These are phyloP conservation scores for Sebastes steindachneri DNA, from an alignment of 2,797 vertebrate species.

Conservation along the genomic window DNA sequence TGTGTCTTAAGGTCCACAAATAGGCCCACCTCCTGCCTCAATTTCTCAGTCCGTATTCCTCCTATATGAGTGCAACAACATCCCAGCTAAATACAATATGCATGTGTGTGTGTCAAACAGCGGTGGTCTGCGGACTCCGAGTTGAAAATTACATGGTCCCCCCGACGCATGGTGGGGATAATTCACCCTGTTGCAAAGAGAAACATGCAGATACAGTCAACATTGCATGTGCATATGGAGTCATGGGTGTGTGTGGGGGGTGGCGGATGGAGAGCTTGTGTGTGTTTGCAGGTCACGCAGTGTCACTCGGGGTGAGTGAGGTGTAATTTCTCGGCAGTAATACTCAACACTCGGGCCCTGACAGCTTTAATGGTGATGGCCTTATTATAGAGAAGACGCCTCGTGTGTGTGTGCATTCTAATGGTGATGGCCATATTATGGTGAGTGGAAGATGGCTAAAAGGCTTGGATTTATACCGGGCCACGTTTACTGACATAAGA, in stretches of 20 bases:
- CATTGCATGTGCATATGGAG: neutral
- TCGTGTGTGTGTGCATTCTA: slow-evolving; percentile 50
- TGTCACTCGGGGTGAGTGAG: slow-evolving; percentile 67
- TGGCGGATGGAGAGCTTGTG: slow-evolving; percentile 13
- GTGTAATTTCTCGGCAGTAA: slow-evolving; percentile 82
- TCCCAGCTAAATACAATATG: neutral
- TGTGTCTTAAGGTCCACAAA: slow-evolving; percentile 46
- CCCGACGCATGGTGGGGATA: slow-evolving; percentile 23
- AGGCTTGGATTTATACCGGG: slow-evolving; percentile 63
- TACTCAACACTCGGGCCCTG: slow-evolving; percentile 80
- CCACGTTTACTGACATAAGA: slow-evolving; percentile 64
- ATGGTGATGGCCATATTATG: slow-evolving; percentile 71
- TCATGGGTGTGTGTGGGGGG: neutral
- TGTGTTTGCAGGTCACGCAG: slow-evolving; percentile 59
- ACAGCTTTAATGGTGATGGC: slow-evolving; percentile 89
- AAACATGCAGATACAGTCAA: slow-evolving; percentile 22
- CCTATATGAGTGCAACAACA: neutral
- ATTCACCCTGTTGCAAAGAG: neutral
- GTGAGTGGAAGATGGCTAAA: slow-evolving; percentile 65
- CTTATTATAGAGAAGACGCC: slow-evolving; percentile 86
- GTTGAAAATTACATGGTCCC: slow-evolving; percentile 50
- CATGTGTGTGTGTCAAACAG: neutral
- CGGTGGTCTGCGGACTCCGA: neutral
- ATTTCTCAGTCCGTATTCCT: slow-evolving; percentile 15
- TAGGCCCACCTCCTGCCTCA: slow-evolving; percentile 13